Base-by-base conservation (phyloP, 2,888 invertebrate genomes). In the Metopia argyrocephala region DNA sequence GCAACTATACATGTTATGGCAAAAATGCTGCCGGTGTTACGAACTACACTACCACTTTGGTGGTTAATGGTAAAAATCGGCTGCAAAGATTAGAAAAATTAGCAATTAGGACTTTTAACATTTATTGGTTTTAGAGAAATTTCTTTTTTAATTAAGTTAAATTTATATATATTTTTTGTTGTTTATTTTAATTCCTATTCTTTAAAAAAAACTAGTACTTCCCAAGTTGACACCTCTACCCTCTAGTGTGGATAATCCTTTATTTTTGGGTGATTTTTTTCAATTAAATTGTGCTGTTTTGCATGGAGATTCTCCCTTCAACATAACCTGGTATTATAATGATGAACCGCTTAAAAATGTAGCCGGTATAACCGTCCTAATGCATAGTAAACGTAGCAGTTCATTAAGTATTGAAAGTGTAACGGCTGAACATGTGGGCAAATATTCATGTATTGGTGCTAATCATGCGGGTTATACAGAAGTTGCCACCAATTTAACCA, bases 281-380 rank as follows among this genome's bases (percentile, higher is more conserved):
- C 93, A 93, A 87, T 91, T 93, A 31, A 84, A 84, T 84, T 95
- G 95, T 90, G 93, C 94, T 62, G 93, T 94, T 84, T 92, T 94
- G 84, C 94, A 94, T 88, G 96, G 96, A 84, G 96, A 97, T 91
- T 92, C 94, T 83, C 96, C 96, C 38, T 92, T 95, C 85, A 93
- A 93, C 85, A 94, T 97, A 74, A 92, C 92, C 76, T 97, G 96
- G 96, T 93, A 93, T 86, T 93, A 95, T 89, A 93, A 95, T 82
- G 88, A 87, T 73, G 86, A 87, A 56, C 86, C 87, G 38, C 87
- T 87, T 21, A 81, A 84, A n/a, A 78, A 85, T 56, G 73, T 87
- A 78, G 81, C 86, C 18, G 89, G 89, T 9, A 83, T 90, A 71
- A 86, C 62, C 23, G 86, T 90, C 46, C 61, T 89, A 54, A 90